Conservation (phyloP, 2,888 invertebrate genomes). For the Parnassius orleans region DNA sequence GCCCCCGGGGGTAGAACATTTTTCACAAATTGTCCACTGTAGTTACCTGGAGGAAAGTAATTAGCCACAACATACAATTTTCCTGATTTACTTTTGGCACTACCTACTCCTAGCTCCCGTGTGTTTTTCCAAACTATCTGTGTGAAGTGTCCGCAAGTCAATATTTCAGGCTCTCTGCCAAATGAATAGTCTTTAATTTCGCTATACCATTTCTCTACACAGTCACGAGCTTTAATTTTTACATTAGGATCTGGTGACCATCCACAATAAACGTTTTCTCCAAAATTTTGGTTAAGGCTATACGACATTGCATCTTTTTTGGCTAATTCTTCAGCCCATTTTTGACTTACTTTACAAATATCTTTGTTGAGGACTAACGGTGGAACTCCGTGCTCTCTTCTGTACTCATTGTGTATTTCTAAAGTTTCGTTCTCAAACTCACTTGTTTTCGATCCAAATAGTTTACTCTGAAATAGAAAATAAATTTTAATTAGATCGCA, state of each 20-base stretch:
- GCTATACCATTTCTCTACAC: conserved; percentile 88
- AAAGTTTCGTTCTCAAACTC: conserved; percentile 70
- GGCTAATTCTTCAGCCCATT: conserved; percentile 86
- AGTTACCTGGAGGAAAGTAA: conserved; percentile 92
- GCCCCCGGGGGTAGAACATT: conserved; percentile 84
- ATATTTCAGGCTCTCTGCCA: conserved; percentile 83
- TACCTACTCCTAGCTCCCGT: conserved; percentile 87
- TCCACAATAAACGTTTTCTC: conserved; percentile 87
- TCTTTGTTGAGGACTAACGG: conserved; percentile 82
- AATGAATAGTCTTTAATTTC: conserved; percentile 87
- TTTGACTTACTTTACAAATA: conserved; percentile 83
- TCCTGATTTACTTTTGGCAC: conserved; percentile 87
- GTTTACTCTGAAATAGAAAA: conserved; percentile 61
- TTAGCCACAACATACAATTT: conserved; percentile 92
- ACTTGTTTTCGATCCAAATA: conserved; percentile 61
- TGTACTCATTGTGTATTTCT: conserved; percentile 67
- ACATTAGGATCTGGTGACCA: conserved; percentile 84
- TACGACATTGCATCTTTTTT: conserved; percentile 83
- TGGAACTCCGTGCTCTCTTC: conserved; percentile 67
- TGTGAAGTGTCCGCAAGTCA: conserved; percentile 85
- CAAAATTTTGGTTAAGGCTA: conserved; percentile 82
- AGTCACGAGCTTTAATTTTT: conserved; percentile 84
- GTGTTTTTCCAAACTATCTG: conserved; percentile 92
- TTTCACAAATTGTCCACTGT: conserved; percentile 84
- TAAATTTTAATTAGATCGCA: not conserved